These are phyloP conservation scores for Euzetes globulus DNA, from an alignment of 2,888 invertebrate genomes.

Conservation along the genomic window DNA sequence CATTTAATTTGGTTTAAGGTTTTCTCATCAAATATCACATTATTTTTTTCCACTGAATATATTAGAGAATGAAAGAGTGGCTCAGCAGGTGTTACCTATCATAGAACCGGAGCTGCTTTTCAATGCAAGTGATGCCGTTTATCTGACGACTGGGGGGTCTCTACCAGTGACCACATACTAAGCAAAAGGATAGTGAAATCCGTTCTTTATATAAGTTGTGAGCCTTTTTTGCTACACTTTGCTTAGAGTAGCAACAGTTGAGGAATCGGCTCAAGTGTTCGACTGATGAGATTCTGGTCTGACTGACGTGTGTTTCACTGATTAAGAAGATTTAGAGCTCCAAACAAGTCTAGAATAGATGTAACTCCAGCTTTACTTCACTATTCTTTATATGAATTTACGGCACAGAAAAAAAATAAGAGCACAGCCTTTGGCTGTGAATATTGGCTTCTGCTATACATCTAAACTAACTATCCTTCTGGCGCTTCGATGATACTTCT, in stretches of 20 bases:
- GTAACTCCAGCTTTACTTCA: neutral
- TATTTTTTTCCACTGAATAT: slow-evolving; percentile 13
- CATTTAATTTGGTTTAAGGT: neutral
- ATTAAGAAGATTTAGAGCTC: slow-evolving; percentile 16
- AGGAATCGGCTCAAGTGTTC: neutral
- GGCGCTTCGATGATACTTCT: slow-evolving; percentile 17
- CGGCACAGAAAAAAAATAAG: neutral
- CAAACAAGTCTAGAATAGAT: neutral
- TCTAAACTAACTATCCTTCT: neutral
- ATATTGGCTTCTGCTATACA: neutral
- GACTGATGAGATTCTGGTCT: slow-evolving; percentile 20
- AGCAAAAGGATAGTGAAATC: slow-evolving; percentile 8
- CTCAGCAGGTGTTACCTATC: slow-evolving; percentile 4
- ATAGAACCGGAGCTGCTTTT: neutral
- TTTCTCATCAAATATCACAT: neutral
- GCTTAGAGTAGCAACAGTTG: slow-evolving; percentile 19
- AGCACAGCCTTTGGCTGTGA: neutral
- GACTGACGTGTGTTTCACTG: slow-evolving; percentile 11
- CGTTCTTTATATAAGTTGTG: neutral
- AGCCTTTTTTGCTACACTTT: neutral
- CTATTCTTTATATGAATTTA: neutral
- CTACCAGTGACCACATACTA: slow-evolving; percentile 22
- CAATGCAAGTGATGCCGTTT: slow-evolving; percentile 18
- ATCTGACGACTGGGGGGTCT: slow-evolving; percentile 16
- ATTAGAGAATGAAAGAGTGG: slow-evolving; percentile 4